phyloP scores from a whole-genome alignment of 2,888 invertebrate genomes.

The Aspidiotus rigidus region DNA sequence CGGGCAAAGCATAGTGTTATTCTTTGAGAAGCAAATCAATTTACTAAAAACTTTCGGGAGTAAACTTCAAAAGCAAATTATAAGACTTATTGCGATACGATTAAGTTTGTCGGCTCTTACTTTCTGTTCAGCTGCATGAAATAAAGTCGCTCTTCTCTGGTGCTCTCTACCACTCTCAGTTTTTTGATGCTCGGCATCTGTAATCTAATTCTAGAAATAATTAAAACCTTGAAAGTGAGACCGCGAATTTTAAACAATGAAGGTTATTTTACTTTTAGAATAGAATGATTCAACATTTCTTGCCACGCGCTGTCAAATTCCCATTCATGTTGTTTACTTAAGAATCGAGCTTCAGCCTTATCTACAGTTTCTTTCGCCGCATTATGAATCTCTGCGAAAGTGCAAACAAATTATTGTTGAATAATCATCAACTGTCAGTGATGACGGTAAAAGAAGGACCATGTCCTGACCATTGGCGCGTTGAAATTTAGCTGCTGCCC shows the following conservation, averaged over 20 bases:
- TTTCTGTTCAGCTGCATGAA: conserved; percentile 70
- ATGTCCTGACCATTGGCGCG: conserved; percentile 65
- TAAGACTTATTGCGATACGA: too few relatives aligned
- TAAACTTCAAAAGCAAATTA: too few relatives aligned
- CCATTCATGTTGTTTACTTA: conserved; percentile 65
- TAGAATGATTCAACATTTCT: conserved; percentile 92
- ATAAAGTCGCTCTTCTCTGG: conserved; percentile 65
- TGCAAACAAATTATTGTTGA: too few relatives aligned
- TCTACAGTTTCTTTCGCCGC: conserved; percentile 91
- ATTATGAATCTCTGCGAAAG: conserved; percentile 63
- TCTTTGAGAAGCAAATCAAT: too few relatives aligned
- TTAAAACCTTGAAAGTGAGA: too few relatives aligned
- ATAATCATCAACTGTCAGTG: too few relatives aligned
- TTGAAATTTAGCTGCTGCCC: conserved; percentile 82
- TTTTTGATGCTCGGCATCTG: conserved; percentile 86
- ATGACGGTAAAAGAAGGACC: too few relatives aligned
- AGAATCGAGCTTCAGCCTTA: conserved; percentile 72
- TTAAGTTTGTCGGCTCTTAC: conserved; percentile 44
- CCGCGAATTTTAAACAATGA: too few relatives aligned
- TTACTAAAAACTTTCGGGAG: too few relatives aligned
- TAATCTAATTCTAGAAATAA: conserved; percentile 53
- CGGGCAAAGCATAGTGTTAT: too few relatives aligned
- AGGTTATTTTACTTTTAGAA: conserved; percentile 60
- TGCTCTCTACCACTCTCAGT: conserved; percentile 82
- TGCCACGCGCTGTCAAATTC: conserved; percentile 96